Evolutionary conservation across 2,113 vertebrate species (phyloP).

Genomic region (Paedocypris sp.): DNA sequence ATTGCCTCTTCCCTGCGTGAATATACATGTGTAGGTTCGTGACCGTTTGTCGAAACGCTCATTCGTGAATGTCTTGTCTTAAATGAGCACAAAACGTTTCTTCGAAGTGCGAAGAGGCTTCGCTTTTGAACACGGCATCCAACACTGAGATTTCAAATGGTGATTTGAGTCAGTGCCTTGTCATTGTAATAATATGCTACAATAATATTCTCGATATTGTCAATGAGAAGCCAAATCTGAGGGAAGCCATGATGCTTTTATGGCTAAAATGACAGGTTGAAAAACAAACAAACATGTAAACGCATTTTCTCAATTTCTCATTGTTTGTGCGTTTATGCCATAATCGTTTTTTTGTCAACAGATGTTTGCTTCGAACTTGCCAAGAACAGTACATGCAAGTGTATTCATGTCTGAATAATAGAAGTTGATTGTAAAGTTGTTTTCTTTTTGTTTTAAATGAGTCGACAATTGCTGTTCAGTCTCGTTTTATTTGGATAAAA

Average conservation of each 20-base stretch:
- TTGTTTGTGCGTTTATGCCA: conserved; percentile 5
- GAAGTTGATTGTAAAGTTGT: conserved; percentile 29
- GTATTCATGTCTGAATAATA: conserved; percentile 24
- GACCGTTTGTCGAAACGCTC: conserved; percentile 36
- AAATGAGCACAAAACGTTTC: conserved; percentile 33
- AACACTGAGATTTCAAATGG: conserved; percentile 20
- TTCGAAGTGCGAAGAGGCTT: no score
- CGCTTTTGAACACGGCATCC: conserved; percentile 4
- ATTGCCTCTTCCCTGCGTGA: conserved; percentile 12
- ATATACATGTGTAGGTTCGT: conserved; percentile 39
- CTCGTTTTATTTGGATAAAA: conserved; percentile 24
- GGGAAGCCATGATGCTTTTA: not conserved
- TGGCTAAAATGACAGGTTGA: not conserved
- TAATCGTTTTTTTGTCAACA: not conserved
- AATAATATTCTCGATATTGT: no score
- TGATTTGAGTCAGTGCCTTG: conserved; percentile 41
- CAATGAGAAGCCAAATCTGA: not conserved
- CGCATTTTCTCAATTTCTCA: not conserved
- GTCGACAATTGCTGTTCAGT: conserved; percentile 5
- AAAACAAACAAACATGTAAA: not conserved
- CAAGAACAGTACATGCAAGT: conserved; percentile 8
- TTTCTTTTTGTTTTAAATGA: conserved; percentile 23
- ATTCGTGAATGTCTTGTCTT: conserved; percentile 33
- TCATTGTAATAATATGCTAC: conserved; percentile 22
- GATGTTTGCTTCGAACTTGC: conserved; percentile 7